A percentile compares a stretch with the other conserved stretches of the same genome.
Evolutionary conservation across 1,140 invertebrate genomes (phyloP).

Genomic region (Drosophila burlai): DNA sequence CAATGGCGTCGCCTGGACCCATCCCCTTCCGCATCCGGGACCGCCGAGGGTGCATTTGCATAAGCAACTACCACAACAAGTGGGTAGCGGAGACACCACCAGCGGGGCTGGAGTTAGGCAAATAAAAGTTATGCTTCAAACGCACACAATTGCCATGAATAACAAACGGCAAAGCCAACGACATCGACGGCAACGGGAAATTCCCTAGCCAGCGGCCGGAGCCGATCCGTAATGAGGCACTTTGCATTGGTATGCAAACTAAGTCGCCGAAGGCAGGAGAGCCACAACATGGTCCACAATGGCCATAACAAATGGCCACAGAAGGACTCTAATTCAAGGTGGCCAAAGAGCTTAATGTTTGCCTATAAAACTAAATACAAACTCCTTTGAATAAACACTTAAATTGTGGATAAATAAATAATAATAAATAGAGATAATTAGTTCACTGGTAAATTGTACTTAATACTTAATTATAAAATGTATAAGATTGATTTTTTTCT

Average conservation of each 20-base stretch:
- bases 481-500: neutral
- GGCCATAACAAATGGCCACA: constrained; percentile 23
- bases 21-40: neutral
- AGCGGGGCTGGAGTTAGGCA: constrained; percentile 17
- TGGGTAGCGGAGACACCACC: constrained; percentile 7
- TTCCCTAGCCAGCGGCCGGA: constrained; percentile 11
- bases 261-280: constrained; percentile 31
- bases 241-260: constrained; percentile 61
- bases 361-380: neutral
- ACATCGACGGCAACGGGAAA: constrained; percentile 12
- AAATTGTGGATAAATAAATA: too few relatives aligned
- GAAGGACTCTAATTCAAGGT: constrained; percentile 3
- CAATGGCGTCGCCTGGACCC: constrained; percentile 39
- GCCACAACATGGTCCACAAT: constrained; percentile 8
- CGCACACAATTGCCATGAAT: constrained; percentile 73
- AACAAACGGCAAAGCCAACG: constrained; percentile 46
- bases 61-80: constrained; percentile 54
- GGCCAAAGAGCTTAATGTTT: neutral
- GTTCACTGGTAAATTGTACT: too few relatives aligned
- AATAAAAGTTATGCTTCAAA: constrained; percentile 73
- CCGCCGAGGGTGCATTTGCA: constrained; percentile 43
- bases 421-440: neutral
- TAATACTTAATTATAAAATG: neutral
- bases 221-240: constrained; percentile 62
- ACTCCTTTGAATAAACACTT: neutral